Evolutionary conservation across 1,140 invertebrate genomes (phyloP), one percentile per base, ranked within the genome.

Genomic region (Calycopis cecrops): DNA sequence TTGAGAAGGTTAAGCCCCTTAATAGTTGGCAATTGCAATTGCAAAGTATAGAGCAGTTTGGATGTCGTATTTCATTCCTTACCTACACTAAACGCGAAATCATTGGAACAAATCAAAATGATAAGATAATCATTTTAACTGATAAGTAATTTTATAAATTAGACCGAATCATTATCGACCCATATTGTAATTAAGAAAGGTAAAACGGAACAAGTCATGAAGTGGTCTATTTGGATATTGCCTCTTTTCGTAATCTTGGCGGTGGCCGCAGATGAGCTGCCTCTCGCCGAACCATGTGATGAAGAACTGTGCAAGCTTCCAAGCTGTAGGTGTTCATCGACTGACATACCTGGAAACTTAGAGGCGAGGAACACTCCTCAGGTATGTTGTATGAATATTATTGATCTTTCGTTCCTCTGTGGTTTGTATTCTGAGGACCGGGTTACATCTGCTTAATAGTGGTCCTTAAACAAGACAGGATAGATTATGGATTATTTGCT

Each of bases 271-370:
- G 42, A 47, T 35, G 67, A 68, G n/a, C 52, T 77, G 28, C 54
- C 48, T 1, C 48, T 63, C 11, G 77, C 77, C 12, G 59, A 69
- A 33, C 35, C 35, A n/a, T 85, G 81, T 62, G 56, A 74, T 35
- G 49, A 14, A 21, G 65, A 68, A 16, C 40, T 35, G 18, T 85
- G 81, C 50, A 50, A 63, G 8, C 58, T 81, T 4, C 89, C 90
- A 3, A 57, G 82, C 44, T 91, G 90, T 60, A 84, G 85, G 58
- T 90, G 90, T 64, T 85, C 87, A 10, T 69, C 69, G 1, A 79
- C 69, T 4, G 56, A 70, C 9, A 85, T 88, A 59, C 89, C 90
- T 42, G 79, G 76, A 18, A 73, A 65, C 11, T 58, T 90, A 50
- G 18, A 52, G 49, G n/a, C 69, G 9, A 67, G 67, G 40, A 71